Percentiles rank a stretch among this genome's conserved stretches.
Evolutionary conservation across 2,113 vertebrate species (phyloP).

Genomic region (Chroicocephalus ridibundus): DNA sequence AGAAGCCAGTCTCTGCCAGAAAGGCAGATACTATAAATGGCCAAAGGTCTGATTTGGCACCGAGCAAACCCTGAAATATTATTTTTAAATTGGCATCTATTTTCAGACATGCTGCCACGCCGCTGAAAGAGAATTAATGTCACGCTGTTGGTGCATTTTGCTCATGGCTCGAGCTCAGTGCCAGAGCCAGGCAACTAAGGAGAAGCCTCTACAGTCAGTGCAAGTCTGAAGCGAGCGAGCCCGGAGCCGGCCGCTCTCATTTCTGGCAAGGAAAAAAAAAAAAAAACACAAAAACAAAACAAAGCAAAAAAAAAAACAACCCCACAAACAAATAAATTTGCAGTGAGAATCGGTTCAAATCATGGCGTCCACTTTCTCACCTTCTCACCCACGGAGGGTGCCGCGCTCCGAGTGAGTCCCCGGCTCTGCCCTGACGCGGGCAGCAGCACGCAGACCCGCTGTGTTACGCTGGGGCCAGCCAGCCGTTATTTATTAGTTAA

Average conservation of each 20-base stretch:
- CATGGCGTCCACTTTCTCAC: not conserved
- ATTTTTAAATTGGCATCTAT: slow-evolving; percentile 47
- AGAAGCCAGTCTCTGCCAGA: slow-evolving; percentile 11
- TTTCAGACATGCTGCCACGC: not conserved
- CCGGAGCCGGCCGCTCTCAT: not conserved
- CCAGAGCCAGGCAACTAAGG: slow-evolving; percentile 8
- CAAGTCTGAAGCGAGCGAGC: not conserved
- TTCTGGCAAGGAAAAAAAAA: not conserved
- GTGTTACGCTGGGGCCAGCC: not conserved
- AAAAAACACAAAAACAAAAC: not conserved
- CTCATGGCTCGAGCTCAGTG: not conserved
- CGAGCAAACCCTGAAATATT: not conserved
- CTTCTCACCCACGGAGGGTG: not conserved
- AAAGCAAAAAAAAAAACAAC: too few relatives aligned
- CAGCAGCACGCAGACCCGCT: not conserved
- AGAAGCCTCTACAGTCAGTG: not conserved
- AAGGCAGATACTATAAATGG: slow-evolving; percentile 43
- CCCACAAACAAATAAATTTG: not conserved
- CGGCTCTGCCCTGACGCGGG: not conserved
- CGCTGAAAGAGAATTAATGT: slow-evolving; percentile 35
- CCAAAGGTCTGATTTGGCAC: slow-evolving; percentile 55
- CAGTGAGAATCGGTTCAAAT: not conserved
- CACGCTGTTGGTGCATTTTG: not conserved
- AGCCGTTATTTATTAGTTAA: not conserved
- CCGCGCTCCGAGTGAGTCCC: not conserved